These are phyloP conservation scores for Stegana nigrithorax DNA, from an alignment of 2,888 invertebrate genomes.

Conservation along the genomic window DNA sequence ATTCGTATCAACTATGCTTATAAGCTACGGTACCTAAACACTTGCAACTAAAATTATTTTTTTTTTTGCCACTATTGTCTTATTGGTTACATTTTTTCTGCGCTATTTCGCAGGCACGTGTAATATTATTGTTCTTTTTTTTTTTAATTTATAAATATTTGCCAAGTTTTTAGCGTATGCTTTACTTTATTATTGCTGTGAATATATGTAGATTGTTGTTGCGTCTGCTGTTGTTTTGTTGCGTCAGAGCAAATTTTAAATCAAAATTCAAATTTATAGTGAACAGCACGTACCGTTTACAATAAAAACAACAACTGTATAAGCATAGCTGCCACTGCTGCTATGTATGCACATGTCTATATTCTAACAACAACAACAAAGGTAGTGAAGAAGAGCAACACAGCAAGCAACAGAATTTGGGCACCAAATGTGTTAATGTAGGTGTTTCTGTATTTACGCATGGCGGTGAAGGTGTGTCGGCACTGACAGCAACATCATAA, in stretches of 20 bases:
- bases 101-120: conserved; percentile 4
- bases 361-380: conserved; percentile 31
- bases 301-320: conserved; percentile 34
- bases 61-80: too few species aligned
- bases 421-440: conserved; percentile 58
- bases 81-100: too few species aligned
- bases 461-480: conserved; percentile 39
- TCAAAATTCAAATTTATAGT: conserved; percentile 57
- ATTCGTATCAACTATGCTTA: too few species aligned
- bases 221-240: conserved; percentile 33
- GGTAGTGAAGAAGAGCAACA: conserved; percentile 21
- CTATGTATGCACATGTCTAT: too few species aligned
- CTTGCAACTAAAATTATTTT: too few species aligned
- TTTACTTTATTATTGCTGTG: conserved; percentile 19
- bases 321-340: conserved; percentile 34
- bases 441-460: conserved; percentile 47
- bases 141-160: conserved; percentile 37
- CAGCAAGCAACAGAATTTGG: conserved; percentile 23
- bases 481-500: conserved; percentile 1
- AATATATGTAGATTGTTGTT: conserved; percentile 23
- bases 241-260: conserved; percentile 55
- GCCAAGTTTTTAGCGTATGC: conserved; percentile 31
- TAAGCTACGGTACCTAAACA: too few species aligned
- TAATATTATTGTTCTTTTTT: conserved; percentile 36
- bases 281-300: conserved; percentile 63